phyloP scores from a whole-genome alignment of 2,113 vertebrate genomes.

The Pica pica region DNA sequence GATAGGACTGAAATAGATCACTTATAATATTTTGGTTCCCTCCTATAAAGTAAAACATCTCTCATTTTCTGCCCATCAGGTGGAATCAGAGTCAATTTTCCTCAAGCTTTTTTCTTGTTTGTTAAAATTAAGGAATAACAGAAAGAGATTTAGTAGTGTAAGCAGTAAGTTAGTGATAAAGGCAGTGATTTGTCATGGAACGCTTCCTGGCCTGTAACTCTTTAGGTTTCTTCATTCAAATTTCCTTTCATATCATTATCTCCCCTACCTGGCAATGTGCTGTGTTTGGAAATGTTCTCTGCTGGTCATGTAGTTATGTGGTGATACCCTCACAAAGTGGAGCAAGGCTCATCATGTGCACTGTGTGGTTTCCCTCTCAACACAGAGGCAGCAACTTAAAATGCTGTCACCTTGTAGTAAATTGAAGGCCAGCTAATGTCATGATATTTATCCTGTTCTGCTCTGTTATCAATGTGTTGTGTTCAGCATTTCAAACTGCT shows the following conservation, averaged over 20 bases:
- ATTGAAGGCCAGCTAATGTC: background rate
- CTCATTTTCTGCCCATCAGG: background rate
- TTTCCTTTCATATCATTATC: background rate
- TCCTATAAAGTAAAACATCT: background rate
- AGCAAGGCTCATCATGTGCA: background rate
- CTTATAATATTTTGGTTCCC: background rate
- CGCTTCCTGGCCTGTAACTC: background rate
- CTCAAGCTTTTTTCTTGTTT: background rate
- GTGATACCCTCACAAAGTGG: background rate
- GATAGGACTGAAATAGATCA: background rate
- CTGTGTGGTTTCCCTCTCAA: background rate
- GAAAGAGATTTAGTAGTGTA: background rate
- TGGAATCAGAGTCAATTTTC: background rate
- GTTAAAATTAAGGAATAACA: background rate
- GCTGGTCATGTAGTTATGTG: rapidly evolving
- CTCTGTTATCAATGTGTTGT: background rate
- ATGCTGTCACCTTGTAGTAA: background rate
- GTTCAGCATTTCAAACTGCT: background rate
- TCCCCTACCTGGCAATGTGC: background rate
- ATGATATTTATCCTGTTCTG: background rate
- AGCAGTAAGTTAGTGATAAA: background rate
- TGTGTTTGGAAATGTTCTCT: background rate
- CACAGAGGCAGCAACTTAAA: background rate
- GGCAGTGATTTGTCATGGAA: background rate
- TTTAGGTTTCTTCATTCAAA: background rate